These are phyloP conservation scores for Drosophila subpulchrella DNA, from an alignment of 1,140 invertebrate genomes.

Conservation along the genomic window DNA sequence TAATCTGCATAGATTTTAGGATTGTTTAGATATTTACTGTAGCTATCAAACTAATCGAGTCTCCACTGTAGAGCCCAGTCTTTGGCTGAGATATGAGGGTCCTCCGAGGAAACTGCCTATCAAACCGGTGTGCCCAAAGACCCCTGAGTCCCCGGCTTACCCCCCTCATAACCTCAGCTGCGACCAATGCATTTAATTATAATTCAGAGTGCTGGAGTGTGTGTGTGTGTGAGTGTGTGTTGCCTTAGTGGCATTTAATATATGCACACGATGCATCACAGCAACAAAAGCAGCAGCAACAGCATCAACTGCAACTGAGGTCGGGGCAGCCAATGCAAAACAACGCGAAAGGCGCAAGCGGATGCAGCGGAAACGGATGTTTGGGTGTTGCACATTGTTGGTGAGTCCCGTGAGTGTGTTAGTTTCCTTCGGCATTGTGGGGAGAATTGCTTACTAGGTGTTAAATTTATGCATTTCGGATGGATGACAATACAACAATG, in stretches of 20 bases:
- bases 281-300: slow-evolving; percentile 35
- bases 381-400: slow-evolving; percentile 80
- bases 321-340: slow-evolving; percentile 63
- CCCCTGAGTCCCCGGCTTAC: background rate
- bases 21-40: too few relatives aligned
- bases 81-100: slow-evolving; percentile 2
- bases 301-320: slow-evolving; percentile 35
- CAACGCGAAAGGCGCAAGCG: slow-evolving; percentile 70
- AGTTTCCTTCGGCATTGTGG: slow-evolving; percentile 56
- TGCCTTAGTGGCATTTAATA: slow-evolving; percentile 75
- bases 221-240: slow-evolving; percentile 14
- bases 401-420: slow-evolving; percentile 36
- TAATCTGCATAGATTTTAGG: too few relatives aligned
- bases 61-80: background rate
- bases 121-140: slow-evolving; percentile 2
- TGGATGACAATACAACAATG: slow-evolving; percentile 75
- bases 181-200: slow-evolving; percentile 75
- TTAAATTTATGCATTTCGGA: slow-evolving; percentile 83
- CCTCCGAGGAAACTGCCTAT: background rate
- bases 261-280: slow-evolving; percentile 66
- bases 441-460: slow-evolving; percentile 75
- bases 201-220: slow-evolving; percentile 48
- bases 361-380: slow-evolving; percentile 78
- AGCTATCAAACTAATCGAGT: too few relatives aligned
- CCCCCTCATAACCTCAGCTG: slow-evolving; percentile 17